Base-by-base conservation (phyloP, 1,140 invertebrate genomes). In the Sarcophaga bullata region DNA sequence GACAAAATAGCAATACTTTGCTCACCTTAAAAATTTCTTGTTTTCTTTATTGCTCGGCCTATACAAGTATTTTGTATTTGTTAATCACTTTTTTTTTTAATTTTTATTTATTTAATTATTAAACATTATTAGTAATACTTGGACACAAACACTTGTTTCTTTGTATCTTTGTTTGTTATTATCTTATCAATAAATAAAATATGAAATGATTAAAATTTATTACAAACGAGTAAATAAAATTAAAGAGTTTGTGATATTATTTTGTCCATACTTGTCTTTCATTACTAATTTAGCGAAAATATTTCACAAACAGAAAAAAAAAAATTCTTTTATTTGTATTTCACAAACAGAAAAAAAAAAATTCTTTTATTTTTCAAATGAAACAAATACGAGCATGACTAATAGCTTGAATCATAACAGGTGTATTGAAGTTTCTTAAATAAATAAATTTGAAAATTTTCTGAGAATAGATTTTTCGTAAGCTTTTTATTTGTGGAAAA, bases 341-440 rank as follows among this genome's bases (percentile, higher is more conserved):
- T n/a, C n/a, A n/a, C n/a, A n/a, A n/a, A n/a, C n/a, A n/a, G n/a
- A n/a, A n/a, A n/a, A n/a, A 50, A 50, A 8, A 8, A 8, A 50
- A 11, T 50, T 50, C 7, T 8, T 6, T 50, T 50, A 50, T 50
- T 50, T 8, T 52, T 6, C 1, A 52, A 10, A 52, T 52, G 8
- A 10, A 52, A 52, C 6, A 68, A 68, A 19, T 68, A 10, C 50
- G 8, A 8, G 62, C 4, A 68, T 68, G 62, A 68, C n/a, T 68
- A 68, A 68, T 68, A 25, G 10, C 19, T 68, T 68, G 62, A 68
- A 25, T 68, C 62, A 68, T 19, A n/a, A 10, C 62, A 68, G 62
- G 62, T 68, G 62, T 25, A n/a, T 37, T 62, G 58, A 4, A 15
- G 15, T 58, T 37, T 4, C 25, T n/a, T 13, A 58, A 58, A 58